Evolutionary conservation across 1,140 invertebrate species (phyloP), one percentile per base, ranked within the genome.

Genomic region (Coelopa frigida): DNA sequence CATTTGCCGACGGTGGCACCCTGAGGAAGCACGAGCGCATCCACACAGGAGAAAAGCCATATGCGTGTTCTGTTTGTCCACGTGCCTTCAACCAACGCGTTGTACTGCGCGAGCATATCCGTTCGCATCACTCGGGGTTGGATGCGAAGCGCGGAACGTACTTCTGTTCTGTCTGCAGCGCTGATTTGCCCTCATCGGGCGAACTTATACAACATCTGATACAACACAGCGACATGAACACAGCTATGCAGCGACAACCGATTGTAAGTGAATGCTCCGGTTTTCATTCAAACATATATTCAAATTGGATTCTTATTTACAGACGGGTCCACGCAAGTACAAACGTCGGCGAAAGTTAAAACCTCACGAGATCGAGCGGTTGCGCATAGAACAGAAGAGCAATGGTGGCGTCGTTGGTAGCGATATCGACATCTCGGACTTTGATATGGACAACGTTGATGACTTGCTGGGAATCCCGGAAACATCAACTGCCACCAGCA

Each of bases 1-100:
- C 94, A 18, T 99, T 98, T 65, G 95, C 95, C 0, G 97, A 97
- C 54, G 94, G 94, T 26, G 95, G 94, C 5, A 99, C 98, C 39
- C 72, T 99, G 31, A 82, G 94, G 10, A 90, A 98, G 59, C 96
- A 99, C 70, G 97, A 98, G 62, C 82, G 98, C 48, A 99, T 97
- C 32, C 95, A 99, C 61, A 95, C 93, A 1, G 87, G 90, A 10
- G 89, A 93, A 59, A 98, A 98, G 71, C 91, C 94, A 12, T 97
- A 94, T 70, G 86, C 84, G 24, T 99, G 96, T 65, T 84, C 89
- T n/a, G 84, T 94, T 32, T 99, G 96, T 70, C 85, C 83, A 10
- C 78, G 85, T 38, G 85, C 85, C 20, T 89, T 88, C 57, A 89
- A 89, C 74, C 86, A 88, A 64, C 78, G 86, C 56, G 85, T 89